Conservation (phyloP, 2,888 invertebrate species). For the Drosophila bunnanda region DNA sequence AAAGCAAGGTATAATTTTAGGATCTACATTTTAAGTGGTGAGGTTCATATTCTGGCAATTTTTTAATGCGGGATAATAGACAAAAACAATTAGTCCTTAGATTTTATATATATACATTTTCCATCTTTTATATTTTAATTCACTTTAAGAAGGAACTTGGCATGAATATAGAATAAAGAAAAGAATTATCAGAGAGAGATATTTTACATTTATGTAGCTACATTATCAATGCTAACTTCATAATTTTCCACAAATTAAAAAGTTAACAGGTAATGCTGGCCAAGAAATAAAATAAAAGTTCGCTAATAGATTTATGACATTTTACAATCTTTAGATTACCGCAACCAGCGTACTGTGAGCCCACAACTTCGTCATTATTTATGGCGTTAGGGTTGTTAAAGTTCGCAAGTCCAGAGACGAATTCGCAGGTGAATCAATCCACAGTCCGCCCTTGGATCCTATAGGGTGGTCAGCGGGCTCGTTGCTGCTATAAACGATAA, state of each 20-base stretch:
- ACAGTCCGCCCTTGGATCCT: conserved; percentile 20
- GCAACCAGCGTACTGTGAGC: background rate
- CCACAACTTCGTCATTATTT: conserved; percentile 28
- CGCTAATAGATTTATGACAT: conserved; percentile 6
- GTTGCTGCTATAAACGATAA: conserved; percentile 23
- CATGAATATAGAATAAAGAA: background rate
- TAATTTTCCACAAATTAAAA: background rate
- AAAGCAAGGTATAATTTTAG: background rate
- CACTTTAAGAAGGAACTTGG: background rate
- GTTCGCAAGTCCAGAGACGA: conserved; percentile 18
- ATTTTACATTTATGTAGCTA: background rate
- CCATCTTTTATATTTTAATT: background rate
- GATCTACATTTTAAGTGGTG: background rate
- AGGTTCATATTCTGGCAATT: background rate
- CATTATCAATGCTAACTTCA: background rate
- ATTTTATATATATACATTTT: background rate
- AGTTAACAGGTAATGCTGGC: conserved; percentile 14
- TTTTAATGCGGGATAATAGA: background rate
- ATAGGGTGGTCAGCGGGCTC: conserved; percentile 9
- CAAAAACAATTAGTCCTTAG: background rate
- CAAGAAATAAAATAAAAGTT: conserved; percentile 13
- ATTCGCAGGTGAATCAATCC: conserved; percentile 17
- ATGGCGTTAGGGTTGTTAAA: conserved; percentile 14
- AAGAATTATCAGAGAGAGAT: background rate
- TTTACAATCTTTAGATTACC: conserved; percentile 25